A percentile compares a stretch with the other conserved stretches of the same genome.
phyloP scores from a whole-genome alignment of 1,140 invertebrate species.

The Dolichoris vasculosae region DNA sequence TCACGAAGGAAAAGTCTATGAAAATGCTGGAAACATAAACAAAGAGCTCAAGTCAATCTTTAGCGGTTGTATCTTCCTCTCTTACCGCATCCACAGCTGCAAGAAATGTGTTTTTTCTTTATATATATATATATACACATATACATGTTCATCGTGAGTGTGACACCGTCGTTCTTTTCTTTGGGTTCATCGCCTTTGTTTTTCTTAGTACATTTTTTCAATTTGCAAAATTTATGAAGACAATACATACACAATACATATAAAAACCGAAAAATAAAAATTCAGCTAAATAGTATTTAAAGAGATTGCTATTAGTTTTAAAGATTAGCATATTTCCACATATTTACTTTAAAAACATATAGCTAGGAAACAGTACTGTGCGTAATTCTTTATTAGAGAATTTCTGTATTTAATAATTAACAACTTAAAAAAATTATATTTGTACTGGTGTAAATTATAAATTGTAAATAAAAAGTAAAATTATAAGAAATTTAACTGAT shows the following conservation, averaged over 20 bases:
- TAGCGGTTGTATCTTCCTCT: constrained; percentile 33
- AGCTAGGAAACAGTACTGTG: neutral
- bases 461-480: no score
- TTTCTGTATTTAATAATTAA: neutral
- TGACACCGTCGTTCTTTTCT: neutral
- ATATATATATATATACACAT: no score
- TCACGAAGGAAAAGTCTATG: constrained; percentile 85
- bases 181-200: neutral
- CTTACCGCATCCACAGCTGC: neutral
- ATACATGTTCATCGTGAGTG: no score
- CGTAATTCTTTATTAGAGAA: neutral
- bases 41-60: constrained; percentile 52
- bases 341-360: neutral
- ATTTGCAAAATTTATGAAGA: neutral
- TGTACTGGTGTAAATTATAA: no score
- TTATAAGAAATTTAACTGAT: no score
- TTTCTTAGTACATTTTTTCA: neutral
- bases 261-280: neutral
- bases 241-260: neutral
- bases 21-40: constrained; percentile 79
- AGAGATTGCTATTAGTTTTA: neutral
- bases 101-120: neutral
- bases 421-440: neutral
- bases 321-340: neutral
- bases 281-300: neutral